Percentiles rank a stretch among this genome's conserved stretches.
Conservation (phyloP, 2,888 invertebrate genomes). For the Cheilosia impressa region DNA sequence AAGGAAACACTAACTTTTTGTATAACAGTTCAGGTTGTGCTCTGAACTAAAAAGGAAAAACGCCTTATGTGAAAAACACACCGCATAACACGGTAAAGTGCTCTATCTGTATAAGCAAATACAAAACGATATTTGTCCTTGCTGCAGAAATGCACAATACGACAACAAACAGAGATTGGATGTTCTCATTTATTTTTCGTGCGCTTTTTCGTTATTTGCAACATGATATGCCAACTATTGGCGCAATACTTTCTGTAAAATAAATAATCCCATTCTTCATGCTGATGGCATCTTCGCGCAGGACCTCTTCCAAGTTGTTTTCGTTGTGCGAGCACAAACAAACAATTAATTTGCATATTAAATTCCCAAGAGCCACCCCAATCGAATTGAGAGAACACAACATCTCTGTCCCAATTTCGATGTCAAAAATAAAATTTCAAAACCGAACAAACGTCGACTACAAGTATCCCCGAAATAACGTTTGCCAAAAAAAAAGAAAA, state of each 20-base stretch:
- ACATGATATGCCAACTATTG: constrained; percentile 44
- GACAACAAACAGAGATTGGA: too few relatives aligned
- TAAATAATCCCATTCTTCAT: constrained; percentile 44
- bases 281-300: constrained; percentile 13
- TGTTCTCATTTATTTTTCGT: neutral
- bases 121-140: too few relatives aligned
- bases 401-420: constrained; percentile 55
- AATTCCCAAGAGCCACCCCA: constrained; percentile 22
- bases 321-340: constrained; percentile 15
- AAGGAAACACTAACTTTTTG: too few relatives aligned
- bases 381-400: constrained; percentile 17
- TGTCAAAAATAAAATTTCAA: constrained; percentile 69
- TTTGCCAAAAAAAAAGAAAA: constrained; percentile 19
- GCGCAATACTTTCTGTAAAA: constrained; percentile 24
- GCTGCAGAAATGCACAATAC: too few relatives aligned
- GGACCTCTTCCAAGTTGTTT: constrained; percentile 9
- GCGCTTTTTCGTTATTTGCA: constrained; percentile 8
- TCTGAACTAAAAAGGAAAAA: too few relatives aligned
- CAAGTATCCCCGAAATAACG: constrained; percentile 23
- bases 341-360: constrained; percentile 48
- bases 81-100: too few relatives aligned
- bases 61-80: too few relatives aligned
- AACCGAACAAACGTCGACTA: constrained; percentile 19
- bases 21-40: too few relatives aligned
- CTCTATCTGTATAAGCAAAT: too few relatives aligned